Evolutionary conservation across 2,888 invertebrate species (phyloP).

Genomic region (Trissolcus japonicus): DNA sequence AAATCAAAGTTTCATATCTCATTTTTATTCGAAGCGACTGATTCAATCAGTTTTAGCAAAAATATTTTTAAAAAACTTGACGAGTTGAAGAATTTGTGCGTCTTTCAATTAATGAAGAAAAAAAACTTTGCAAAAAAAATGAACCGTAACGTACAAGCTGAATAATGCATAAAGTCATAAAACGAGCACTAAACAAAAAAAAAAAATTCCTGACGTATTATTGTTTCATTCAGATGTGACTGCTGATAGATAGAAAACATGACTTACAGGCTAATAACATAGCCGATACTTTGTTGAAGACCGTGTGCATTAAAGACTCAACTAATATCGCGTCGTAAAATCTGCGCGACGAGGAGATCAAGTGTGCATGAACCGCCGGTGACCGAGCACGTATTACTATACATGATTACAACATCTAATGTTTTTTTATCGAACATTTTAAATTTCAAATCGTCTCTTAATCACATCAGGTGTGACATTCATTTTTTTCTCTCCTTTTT

Average conservation of each 20-base stretch:
- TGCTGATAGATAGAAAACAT: conserved; percentile 30
- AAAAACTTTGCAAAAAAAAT: too few relatives aligned
- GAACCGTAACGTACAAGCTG: too few relatives aligned
- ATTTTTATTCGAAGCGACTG: too few relatives aligned
- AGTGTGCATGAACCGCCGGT: conserved; percentile 23
- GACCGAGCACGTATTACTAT: conserved; percentile 6
- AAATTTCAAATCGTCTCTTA: conserved; percentile 70
- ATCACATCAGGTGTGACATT: conserved; percentile 59
- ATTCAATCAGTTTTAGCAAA: too few relatives aligned
- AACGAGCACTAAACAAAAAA: neutral
- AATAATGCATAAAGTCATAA: neutral
- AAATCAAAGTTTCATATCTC: too few relatives aligned
- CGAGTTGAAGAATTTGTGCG: too few relatives aligned
- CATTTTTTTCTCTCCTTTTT: conserved; percentile 13
- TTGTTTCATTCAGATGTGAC: conserved; percentile 9
- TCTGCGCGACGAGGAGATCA: conserved; percentile 33
- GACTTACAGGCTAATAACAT: conserved; percentile 25
- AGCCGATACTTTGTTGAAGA: conserved; percentile 29
- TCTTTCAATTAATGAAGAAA: too few relatives aligned
- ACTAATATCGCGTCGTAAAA: conserved; percentile 47
- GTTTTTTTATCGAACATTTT: conserved; percentile 73
- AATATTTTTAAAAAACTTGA: too few relatives aligned
- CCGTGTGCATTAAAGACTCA: conserved; percentile 55
- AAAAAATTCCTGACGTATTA: conserved; percentile 4
- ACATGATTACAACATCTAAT: conserved; percentile 67